Base-by-base conservation (phyloP, 2,888 invertebrate species). In the Allacma fusca region DNA sequence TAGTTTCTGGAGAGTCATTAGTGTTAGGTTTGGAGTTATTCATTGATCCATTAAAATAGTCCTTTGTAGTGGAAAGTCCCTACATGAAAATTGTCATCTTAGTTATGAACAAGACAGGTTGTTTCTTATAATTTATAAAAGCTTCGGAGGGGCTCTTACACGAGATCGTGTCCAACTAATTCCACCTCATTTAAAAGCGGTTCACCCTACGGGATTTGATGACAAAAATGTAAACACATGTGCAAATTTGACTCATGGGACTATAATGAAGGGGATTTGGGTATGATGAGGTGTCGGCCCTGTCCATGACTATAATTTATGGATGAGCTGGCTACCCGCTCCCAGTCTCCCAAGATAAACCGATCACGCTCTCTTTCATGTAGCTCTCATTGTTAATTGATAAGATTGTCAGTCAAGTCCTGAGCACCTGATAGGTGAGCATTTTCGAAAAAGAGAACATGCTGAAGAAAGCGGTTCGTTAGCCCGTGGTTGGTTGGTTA, bases 261-360 rank as follows among this genome's bases (percentile, higher is more conserved):
- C 16, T n/a, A 50, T 50, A 50, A 50, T 50, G 16, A n/a, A 50
- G n/a, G 9, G 50, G n/a, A n/a, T n/a, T n/a, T n/a, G n/a, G 50
- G n/a, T 12, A 16, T 50, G 62, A 59, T 24, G 12, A 9, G 62
- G 62, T 24, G 24, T 24, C 62, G 23, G 16, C 21, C 9, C 23
- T 24, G 62, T 62, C 62, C 62, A 9, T 62, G 62, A 62, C 1
- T 12, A 62, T 62, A 62, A 62, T 62, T 62, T 62, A 62, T 62
- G 62, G 16, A 62, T 2, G 62, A 24, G 62, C 2, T 26, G 62
- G 13, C 24, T 62, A 62, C 26, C 50, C 50, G 50, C 9, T 5
- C 50, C n/a, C 5, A 12, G 16, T n/a, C 50, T 40, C 7, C 40
- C n/a, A n/a, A 50, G 16, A 50, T 5, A n/a, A 1, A 9, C 50